Percentiles rank a stretch among this genome's conserved stretches.
Conservation (phyloP, 1,140 invertebrate species). For the Lordiphosa clarofinis region DNA sequence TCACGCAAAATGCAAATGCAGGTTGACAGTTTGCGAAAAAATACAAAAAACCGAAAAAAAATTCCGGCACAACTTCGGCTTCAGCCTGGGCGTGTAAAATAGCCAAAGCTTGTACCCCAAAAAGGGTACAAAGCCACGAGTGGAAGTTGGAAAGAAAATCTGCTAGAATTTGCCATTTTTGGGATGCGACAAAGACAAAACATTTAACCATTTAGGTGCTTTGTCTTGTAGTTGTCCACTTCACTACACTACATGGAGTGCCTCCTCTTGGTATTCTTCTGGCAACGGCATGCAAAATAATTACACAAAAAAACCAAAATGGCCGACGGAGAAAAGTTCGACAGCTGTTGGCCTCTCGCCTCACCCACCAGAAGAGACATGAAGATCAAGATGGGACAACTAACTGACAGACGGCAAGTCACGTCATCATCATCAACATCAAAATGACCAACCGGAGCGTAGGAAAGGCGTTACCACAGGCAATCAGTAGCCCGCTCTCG, state of each 20-base stretch:
- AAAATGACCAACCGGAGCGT: slow-evolving; percentile 31
- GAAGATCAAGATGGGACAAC: neutral
- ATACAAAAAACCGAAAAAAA: neutral
- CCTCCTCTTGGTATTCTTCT: too few relatives aligned
- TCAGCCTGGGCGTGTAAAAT: slow-evolving; percentile 46
- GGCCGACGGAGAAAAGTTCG: too few relatives aligned
- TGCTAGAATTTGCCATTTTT: slow-evolving; percentile 70
- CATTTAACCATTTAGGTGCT: slow-evolving; percentile 58
- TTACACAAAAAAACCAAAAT: too few relatives aligned
- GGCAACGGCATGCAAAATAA: too few relatives aligned
- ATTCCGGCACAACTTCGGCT: slow-evolving; percentile 19
- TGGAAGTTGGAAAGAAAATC: slow-evolving; percentile 46
- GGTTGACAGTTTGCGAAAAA: slow-evolving; percentile 37
- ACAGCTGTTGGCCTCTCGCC: too few relatives aligned
- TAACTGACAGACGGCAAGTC: slow-evolving; percentile 50
- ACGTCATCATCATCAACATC: slow-evolving; percentile 60
- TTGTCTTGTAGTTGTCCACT: slow-evolving; percentile 33
- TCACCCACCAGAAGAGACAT: too few relatives aligned
- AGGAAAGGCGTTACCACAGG: slow-evolving; percentile 40
- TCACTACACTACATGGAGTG: neutral
- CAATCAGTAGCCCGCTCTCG: slow-evolving; percentile 56
- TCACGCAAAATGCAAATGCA: slow-evolving; percentile 74
- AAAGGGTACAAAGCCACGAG: slow-evolving; percentile 59
- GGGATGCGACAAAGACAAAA: slow-evolving; percentile 33
- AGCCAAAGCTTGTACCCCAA: slow-evolving; percentile 25